Base-by-base conservation (phyloP, 23 tunicate species). In the Clavelina lepadiformis region DNA sequence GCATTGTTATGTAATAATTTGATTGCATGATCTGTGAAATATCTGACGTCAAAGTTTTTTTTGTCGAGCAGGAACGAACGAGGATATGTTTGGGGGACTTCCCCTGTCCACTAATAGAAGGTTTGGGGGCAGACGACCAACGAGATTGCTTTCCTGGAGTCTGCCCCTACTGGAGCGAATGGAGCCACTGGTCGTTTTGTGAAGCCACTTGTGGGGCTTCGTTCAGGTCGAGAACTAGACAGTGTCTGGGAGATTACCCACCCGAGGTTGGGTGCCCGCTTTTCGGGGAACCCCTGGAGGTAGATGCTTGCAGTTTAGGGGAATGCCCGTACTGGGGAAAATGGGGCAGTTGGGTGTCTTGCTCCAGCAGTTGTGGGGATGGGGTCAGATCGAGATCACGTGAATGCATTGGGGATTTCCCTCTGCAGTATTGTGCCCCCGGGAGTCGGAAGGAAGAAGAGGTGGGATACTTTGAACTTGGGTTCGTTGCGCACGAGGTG, bases 31-130 rank as follows among this genome's bases (percentile, higher is more conserved):
- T n/a, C n/a, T n/a, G n/a, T n/a, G n/a, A n/a, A n/a, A n/a, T n/a
- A n/a, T n/a, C n/a, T n/a, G 11, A 41, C 13, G 15, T 11, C 13
- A 41, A 41, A 8, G 15, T n/a, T 20, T 28, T 13, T 63, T 18
- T 44, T 65, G 21, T 54, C 7, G 6, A 31, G 15, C 56, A 76
- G 82, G 73, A 49, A 37, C 41, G 93, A 31, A 63, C 60, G 20
- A 47, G 93, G 28, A 44, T 52, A 13, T 84, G 93, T 31, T n/a
- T 19, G 3, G 93, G 93, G 15, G 93, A 84, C 44, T 84, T 84
- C 46, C 41, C 51, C 8, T 84, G 93, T 32, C 56, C 76, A 21
- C 19, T 1, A 3, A 47, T 35, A 7, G 73, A 83, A 35, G 76
- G 83, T 4, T n/a, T 76, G 56, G 82, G 73, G 2, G 65, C 27